A percentile compares a stretch with the other conserved stretches of the same genome.
Evolutionary conservation across 2,888 invertebrate species (phyloP).

Genomic region (Drosophila melanosoma): DNA sequence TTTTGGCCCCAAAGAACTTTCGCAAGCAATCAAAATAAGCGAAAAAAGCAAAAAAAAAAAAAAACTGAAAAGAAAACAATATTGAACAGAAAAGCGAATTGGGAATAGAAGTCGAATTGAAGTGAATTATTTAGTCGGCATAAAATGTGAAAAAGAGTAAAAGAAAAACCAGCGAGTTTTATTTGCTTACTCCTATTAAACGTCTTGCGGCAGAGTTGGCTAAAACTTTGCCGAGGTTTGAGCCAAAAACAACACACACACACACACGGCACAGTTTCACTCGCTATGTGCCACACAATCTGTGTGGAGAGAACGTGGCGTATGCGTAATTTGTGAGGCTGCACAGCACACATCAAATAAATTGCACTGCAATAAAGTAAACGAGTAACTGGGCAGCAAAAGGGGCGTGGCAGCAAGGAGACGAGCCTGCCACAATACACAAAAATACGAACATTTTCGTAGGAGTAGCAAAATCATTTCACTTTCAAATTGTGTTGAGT

Average conservation of each 20-base stretch:
- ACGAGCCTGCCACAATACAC: slow-evolving; percentile 23
- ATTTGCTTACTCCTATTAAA: slow-evolving; percentile 49
- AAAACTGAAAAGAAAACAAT: slow-evolving; percentile 4
- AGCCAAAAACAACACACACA: neutral
- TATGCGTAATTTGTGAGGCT: slow-evolving; percentile 62
- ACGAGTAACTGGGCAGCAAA: neutral
- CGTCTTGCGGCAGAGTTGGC: slow-evolving; percentile 28
- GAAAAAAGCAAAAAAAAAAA: slow-evolving; percentile 5
- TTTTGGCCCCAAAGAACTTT: slow-evolving; percentile 50
- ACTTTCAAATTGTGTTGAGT: slow-evolving; percentile 45
- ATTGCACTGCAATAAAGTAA: slow-evolving; percentile 63
- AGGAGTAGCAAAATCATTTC: slow-evolving; percentile 56
- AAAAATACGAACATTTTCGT: slow-evolving; percentile 37
- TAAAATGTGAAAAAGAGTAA: slow-evolving; percentile 5
- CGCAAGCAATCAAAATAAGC: slow-evolving; percentile 32
- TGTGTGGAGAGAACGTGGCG: slow-evolving; percentile 37
- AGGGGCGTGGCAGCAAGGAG: neutral
- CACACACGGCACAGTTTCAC: slow-evolving; percentile 4
- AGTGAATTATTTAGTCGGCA: slow-evolving; percentile 55
- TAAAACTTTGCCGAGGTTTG: slow-evolving; percentile 43
- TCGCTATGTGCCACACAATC: slow-evolving; percentile 31
- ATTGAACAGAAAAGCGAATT: neutral
- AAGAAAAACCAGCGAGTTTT: slow-evolving; percentile 29
- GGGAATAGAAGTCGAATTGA: slow-evolving; percentile 36
- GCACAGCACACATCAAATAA: slow-evolving; percentile 66